Conservation (phyloP, 1,140 invertebrate genomes). For the Proales similis region DNA sequence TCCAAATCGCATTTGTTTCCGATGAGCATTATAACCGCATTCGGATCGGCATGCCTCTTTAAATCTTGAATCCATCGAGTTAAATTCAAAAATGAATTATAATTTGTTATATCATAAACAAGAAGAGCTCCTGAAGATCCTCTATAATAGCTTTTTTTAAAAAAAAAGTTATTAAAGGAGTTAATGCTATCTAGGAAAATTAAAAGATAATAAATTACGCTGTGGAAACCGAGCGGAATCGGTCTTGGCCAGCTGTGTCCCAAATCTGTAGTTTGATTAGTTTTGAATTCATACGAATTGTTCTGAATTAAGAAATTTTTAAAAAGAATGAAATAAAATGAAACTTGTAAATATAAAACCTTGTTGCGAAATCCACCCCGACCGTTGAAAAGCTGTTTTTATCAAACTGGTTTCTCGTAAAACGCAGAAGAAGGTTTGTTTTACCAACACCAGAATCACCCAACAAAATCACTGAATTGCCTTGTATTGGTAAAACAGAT, state of each 20-base stretch:
- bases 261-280: slow-evolving; percentile 79
- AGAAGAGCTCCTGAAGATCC: slow-evolving; percentile 83
- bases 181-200: slow-evolving; percentile 46
- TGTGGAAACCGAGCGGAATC: slow-evolving; percentile 92
- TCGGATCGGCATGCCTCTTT: slow-evolving; percentile 90
- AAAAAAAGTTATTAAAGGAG: slow-evolving; percentile 44
- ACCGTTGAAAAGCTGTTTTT: slow-evolving; percentile 1
- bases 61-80: slow-evolving; percentile 99
- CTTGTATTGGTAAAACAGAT: slow-evolving; percentile 3
- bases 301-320: slow-evolving; percentile 43
- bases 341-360: too few species aligned
- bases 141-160: slow-evolving; percentile 59
- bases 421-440: not conserved
- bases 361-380: not conserved
- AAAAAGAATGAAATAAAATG: too few species aligned
- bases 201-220: slow-evolving; percentile 61
- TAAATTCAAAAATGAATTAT: slow-evolving; percentile 96
- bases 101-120: slow-evolving; percentile 81
- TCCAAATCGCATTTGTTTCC: slow-evolving; percentile 55
- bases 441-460: not conserved
- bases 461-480: not conserved
- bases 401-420: too few species aligned
- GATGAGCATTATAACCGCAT: slow-evolving; percentile 95
- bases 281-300: slow-evolving; percentile 51
- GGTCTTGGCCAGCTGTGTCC: slow-evolving; percentile 93